Evolutionary conservation across 2,113 vertebrate species (phyloP).

Genomic region (Paramisgurnus dabryanus): DNA sequence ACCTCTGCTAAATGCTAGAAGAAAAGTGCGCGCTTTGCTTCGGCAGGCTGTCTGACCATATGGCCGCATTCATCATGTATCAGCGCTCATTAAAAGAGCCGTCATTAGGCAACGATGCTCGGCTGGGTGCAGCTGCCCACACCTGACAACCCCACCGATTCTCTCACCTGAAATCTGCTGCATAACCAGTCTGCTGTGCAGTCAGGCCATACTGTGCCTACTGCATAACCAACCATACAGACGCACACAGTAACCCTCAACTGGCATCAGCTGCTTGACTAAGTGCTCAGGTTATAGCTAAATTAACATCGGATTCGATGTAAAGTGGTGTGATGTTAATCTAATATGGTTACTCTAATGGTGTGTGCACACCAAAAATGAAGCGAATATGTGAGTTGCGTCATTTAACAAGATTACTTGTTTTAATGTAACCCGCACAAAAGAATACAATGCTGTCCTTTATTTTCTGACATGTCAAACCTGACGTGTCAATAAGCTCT

Average conservation of each 20-base stretch:
- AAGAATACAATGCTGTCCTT: too few species aligned
- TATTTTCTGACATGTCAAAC: too few species aligned
- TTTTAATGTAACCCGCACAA: too few species aligned
- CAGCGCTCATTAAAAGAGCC: conserved; percentile 74
- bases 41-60: conserved; percentile 77
- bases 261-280: conserved; percentile 30
- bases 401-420: too few species aligned
- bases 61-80: conserved; percentile 80
- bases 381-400: too few species aligned
- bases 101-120: conserved; percentile 69
- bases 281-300: conserved; percentile 30
- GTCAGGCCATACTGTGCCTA: conserved; percentile 24
- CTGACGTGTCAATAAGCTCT: too few species aligned
- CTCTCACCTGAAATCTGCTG: conserved; percentile 55
- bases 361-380: too few species aligned
- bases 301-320: conserved; percentile 27
- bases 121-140: conserved; percentile 68
- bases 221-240: conserved; percentile 29
- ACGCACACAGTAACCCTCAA: conserved; percentile 15
- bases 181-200: conserved; percentile 48
- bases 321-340: too few species aligned
- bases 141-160: conserved; percentile 59
- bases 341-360: too few species aligned
- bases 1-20: conserved; percentile 59
- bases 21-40: conserved; percentile 65